phyloP scores from a whole-genome alignment of 2,797 vertebrate genomes.

The Trichosurus vulpecula region DNA sequence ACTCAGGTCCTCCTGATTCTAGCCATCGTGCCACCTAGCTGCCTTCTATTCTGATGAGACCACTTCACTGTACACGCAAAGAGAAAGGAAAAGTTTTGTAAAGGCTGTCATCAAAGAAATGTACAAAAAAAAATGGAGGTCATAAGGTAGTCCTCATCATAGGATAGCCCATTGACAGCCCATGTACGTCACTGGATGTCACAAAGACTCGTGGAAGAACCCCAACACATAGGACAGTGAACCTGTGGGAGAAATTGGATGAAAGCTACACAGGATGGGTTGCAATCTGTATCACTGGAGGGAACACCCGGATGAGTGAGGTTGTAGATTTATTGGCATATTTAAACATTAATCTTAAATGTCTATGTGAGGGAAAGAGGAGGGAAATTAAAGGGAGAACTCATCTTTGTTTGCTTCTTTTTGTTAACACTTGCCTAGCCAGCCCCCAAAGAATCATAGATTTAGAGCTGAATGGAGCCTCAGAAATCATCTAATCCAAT shows the following conservation, averaged over 20 bases:
- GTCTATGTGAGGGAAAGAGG: neutral
- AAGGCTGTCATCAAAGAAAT: neutral
- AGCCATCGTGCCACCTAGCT: no score
- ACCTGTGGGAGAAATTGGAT: neutral
- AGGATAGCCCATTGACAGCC: neutral
- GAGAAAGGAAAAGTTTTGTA: neutral
- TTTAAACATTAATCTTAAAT: no score
- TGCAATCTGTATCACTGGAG: neutral
- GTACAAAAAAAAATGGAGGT: neutral
- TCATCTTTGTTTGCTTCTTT: conserved; percentile 25
- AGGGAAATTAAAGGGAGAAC: neutral
- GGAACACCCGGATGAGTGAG: neutral
- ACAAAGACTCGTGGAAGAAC: neutral
- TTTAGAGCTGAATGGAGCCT: neutral
- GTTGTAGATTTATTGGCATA: neutral
- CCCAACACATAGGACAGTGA: neutral
- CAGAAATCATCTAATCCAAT: neutral
- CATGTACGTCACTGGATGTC: neutral
- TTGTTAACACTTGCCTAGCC: conserved; percentile 24
- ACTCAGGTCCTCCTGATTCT: no score
- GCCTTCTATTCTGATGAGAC: no score
- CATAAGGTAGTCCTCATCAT: neutral
- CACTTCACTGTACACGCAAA: neutral
- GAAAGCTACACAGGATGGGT: neutral
- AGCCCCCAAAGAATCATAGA: neutral